These are phyloP conservation scores for Myzus persicae DNA, from an alignment of 1,140 invertebrate species.

Conservation along the genomic window DNA sequence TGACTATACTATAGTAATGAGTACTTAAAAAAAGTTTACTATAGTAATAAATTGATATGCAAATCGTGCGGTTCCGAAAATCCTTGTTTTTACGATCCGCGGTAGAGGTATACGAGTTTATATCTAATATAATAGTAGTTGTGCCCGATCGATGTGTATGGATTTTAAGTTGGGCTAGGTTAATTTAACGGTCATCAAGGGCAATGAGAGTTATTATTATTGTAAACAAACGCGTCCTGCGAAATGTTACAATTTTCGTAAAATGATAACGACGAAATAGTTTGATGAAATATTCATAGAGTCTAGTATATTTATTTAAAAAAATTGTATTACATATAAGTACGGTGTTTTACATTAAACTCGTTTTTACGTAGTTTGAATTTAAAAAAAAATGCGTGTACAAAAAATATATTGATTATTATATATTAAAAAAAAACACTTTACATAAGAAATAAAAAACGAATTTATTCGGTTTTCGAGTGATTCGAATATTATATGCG, in stretches of 20 bases:
- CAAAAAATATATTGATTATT: no score
- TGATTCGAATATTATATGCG: not conserved
- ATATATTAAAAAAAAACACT: not conserved
- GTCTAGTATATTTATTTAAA: not conserved
- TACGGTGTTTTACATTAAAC: no score
- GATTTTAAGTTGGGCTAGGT: not conserved
- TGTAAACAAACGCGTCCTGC: not conserved
- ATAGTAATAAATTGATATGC: not conserved
- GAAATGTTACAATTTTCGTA: not conserved
- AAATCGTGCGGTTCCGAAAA: not conserved
- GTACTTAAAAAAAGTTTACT: not conserved
- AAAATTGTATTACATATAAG: no score
- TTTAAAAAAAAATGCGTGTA: no score
- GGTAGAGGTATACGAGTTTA: not conserved
- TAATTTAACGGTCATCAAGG: not conserved
- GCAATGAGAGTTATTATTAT: not conserved
- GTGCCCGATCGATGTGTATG: not conserved
- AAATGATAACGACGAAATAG: not conserved
- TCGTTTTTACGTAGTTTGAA: no score
- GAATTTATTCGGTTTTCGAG: not conserved
- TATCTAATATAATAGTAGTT: not conserved
- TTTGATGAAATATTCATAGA: not conserved
- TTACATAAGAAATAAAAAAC: not conserved
- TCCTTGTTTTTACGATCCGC: not conserved
- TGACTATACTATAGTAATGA: not conserved